phyloP scores from a whole-genome alignment of 2,113 vertebrate genomes.

The Morone saxatilis region DNA sequence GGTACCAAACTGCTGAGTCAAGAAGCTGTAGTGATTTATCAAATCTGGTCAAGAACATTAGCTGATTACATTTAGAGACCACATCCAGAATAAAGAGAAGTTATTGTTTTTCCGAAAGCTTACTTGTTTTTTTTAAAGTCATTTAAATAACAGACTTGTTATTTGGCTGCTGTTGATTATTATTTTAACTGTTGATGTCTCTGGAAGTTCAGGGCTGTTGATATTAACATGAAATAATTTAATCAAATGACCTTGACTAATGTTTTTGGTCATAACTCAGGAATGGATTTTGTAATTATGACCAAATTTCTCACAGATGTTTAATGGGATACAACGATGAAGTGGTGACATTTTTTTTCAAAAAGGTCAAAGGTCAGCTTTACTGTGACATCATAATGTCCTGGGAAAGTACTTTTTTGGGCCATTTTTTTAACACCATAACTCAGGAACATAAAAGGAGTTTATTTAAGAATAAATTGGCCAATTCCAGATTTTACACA shows the following conservation, averaged over 20 bases:
- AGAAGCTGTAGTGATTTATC: conserved; percentile 16
- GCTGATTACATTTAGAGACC: conserved; percentile 3
- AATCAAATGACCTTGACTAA: neutral
- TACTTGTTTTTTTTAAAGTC: neutral
- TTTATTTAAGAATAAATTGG: too few species aligned
- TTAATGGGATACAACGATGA: too few species aligned
- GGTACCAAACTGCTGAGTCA: conserved; percentile 55
- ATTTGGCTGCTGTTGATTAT: neutral
- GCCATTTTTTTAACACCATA: too few species aligned
- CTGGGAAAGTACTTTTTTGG: too few species aligned
- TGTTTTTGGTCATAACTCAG: too few species aligned
- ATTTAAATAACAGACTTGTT: neutral
- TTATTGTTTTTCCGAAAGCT: neutral
- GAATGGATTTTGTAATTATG: neutral
- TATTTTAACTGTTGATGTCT: neutral
- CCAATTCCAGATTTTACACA: too few species aligned
- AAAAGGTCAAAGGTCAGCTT: too few species aligned
- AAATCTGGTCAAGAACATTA: conserved; percentile 24
- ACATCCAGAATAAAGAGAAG: neutral
- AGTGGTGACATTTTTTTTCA: too few species aligned
- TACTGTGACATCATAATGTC: too few species aligned
- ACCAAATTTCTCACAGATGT: neutral
- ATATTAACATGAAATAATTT: neutral
- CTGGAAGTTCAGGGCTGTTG: neutral
- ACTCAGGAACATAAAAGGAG: too few species aligned